Evolutionary conservation across 2,113 vertebrate genomes (phyloP), one percentile per base, ranked within the genome.

Genomic region (Rafetus swinhoei): DNA sequence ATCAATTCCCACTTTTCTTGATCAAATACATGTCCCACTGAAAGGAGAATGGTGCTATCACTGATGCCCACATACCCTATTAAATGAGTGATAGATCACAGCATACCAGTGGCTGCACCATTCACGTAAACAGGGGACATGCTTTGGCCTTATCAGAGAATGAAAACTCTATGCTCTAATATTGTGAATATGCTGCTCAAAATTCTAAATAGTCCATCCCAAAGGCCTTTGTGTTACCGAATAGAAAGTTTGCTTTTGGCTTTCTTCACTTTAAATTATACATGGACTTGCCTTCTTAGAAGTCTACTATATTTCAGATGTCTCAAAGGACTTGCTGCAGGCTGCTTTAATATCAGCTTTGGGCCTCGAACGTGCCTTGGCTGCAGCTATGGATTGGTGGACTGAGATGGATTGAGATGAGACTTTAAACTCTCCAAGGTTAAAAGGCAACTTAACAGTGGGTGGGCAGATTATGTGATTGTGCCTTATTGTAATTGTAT

Each of bases 231-330:
- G 82, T 65, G 84, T 76, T 84, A 90, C 86, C 95, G 90, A 94
- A 85, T 95, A 80, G 81, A 95, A 97, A 97, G 82, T 92, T 97
- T 96, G 90, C 77, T 59, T 94, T 95, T 97, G 96, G 81, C 95
- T 97, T 95, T 95, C 77, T 53, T 55, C 88, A 22, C 93, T 93
- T 90, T 93, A 95, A 95, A 96, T 91, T 87, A 94, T 74, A 94
- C 45, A 94, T 92, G 83, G 86, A 83, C 65, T 96, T 80, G 87
- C 86, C 79, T 97, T 97, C 91, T 93, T 97, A 90, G 95, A 97
- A 96, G 69, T 88, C 82, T 89, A 85, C 56, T 90, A 39, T 85
- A 90, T 92, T 97, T 97, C 93, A 82, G 90, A 86, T 92, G 94
- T 95, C 95, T 97, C 92, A 50, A 57, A 97, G 86, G 81, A 86